Conservation (phyloP, 2,797 vertebrate genomes). For the Threskiornis aethiopicus region DNA sequence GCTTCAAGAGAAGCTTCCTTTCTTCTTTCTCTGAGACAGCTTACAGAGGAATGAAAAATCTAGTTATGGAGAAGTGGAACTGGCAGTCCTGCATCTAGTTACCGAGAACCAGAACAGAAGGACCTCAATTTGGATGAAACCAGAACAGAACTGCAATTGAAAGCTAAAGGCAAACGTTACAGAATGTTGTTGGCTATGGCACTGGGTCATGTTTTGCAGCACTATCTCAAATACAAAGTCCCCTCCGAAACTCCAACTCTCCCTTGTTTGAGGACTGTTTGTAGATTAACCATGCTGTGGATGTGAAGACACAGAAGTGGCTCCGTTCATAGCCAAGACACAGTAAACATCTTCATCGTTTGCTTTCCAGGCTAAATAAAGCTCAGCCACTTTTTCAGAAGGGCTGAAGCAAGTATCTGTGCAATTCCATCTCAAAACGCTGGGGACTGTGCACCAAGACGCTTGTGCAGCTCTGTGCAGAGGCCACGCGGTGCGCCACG, state of each 20-base stretch:
- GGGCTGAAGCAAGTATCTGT: not conserved
- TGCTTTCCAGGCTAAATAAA: not conserved
- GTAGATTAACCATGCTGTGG: constrained; percentile 38
- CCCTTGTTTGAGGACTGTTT: constrained; percentile 49
- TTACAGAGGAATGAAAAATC: not conserved
- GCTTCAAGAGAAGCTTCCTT: not conserved
- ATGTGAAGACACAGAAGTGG: not conserved
- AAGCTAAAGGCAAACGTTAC: not conserved
- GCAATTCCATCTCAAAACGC: not conserved
- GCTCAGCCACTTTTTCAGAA: not conserved
- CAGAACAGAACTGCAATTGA: not conserved
- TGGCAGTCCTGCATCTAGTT: not conserved
- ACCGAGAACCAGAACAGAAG: not conserved
- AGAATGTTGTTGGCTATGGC: not conserved
- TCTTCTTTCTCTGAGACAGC: not conserved
- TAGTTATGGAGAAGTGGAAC: not conserved
- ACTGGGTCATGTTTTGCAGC: not conserved
- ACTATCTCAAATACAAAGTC: constrained; percentile 53
- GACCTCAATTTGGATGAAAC: not conserved
- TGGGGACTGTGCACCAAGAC: not conserved
- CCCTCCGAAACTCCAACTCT: not conserved
- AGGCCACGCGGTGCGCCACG: accelerated
- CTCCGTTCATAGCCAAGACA: not conserved
- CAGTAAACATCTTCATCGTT: not conserved
- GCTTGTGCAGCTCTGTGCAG: not conserved